Evolutionary conservation across 2,113 vertebrate genomes (phyloP), one percentile per base, ranked within the genome.

Genomic region (Trichomycterus rosablanca): DNA sequence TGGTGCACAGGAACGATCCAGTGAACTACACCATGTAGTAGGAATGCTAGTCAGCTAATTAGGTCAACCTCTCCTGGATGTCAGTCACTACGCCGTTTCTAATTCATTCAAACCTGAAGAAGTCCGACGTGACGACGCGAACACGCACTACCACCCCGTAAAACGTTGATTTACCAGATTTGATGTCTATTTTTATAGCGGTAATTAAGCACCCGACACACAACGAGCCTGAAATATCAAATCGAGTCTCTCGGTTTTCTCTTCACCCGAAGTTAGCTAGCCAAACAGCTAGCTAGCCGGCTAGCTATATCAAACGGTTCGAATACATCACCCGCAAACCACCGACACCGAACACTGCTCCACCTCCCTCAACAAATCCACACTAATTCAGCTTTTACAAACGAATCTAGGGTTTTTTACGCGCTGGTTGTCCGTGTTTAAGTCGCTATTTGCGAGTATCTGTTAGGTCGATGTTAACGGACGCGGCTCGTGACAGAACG

Each of bases 401-500:
- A n/a, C n/a, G n/a, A n/a, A n/a, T n/a, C n/a, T n/a, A n/a, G n/a
- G n/a, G 5, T 34, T 34, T 34, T n/a, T 30, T 30, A 30, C 40
- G 34, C 44, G 26, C 4, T 3, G 12, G 5, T 23, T 14, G 18
- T 22, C 16, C 49, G 10, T 15, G 0, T 50, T 19, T 6, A 20
- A 42, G 20, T 20, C n/a, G 4, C 26, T 4, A 30, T 30, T 30
- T 52, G 59, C 64, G 73, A 22, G 60, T 72, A 66, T 45, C 72
- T 51, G 52, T 39, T 64, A 59, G 69, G 74, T 77, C 69, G 58
- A 70, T 60, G 66, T 68, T 53, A 72, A 76, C 74, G 66, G 75
- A 76, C 73, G 51, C 67, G 71, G 83, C 86, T 86, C 83, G 86
- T 88, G 84, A 88, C 84, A 83, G 66, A 70, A 67, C 75, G 65